These are phyloP conservation scores for Macrocentrus cingulum DNA, from an alignment of 1,140 invertebrate species.

Conservation along the genomic window DNA sequence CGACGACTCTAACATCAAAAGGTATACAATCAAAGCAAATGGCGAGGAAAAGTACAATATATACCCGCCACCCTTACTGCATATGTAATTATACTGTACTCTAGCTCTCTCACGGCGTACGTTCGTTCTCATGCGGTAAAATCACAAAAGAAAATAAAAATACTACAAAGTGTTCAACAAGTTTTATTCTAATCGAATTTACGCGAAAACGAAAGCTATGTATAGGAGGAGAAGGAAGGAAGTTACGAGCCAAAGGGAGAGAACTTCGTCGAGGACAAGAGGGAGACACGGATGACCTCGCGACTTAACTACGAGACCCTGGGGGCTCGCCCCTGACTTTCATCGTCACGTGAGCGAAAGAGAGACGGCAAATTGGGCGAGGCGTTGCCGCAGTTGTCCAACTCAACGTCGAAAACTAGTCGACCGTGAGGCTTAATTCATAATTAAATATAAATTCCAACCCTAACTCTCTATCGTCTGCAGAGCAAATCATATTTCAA, in stretches of 20 bases:
- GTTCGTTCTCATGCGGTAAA: too few relatives aligned
- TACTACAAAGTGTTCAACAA: slow-evolving; percentile 5
- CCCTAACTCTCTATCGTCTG: background rate
- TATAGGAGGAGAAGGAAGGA: too few relatives aligned
- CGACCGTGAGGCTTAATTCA: slow-evolving; percentile 4
- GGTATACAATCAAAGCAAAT: background rate
- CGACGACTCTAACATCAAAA: background rate
- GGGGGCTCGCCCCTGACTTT: slow-evolving; percentile 19
- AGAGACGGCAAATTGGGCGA: slow-evolving; percentile 10
- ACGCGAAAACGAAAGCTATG: slow-evolving; percentile 49
- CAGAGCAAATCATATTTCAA: too few relatives aligned
- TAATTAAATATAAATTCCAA: background rate
- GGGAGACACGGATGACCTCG: slow-evolving; percentile 48
- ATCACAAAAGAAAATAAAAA: slow-evolving; percentile 7
- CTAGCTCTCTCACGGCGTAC: too few relatives aligned
- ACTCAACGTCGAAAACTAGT: too few relatives aligned
- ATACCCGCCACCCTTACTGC: too few relatives aligned
- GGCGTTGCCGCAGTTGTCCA: slow-evolving; percentile 19
- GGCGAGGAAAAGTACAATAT: background rate
- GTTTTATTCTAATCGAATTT: slow-evolving; percentile 55
- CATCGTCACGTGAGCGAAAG: slow-evolving; percentile 3
- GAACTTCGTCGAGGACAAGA: background rate
- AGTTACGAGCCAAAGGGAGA: slow-evolving; percentile 26
- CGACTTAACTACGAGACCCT: slow-evolving; percentile 40
- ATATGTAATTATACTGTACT: too few relatives aligned